These are phyloP conservation scores for Atrina japonica DNA, from an alignment of 2,888 invertebrate genomes.

Conservation along the genomic window DNA sequence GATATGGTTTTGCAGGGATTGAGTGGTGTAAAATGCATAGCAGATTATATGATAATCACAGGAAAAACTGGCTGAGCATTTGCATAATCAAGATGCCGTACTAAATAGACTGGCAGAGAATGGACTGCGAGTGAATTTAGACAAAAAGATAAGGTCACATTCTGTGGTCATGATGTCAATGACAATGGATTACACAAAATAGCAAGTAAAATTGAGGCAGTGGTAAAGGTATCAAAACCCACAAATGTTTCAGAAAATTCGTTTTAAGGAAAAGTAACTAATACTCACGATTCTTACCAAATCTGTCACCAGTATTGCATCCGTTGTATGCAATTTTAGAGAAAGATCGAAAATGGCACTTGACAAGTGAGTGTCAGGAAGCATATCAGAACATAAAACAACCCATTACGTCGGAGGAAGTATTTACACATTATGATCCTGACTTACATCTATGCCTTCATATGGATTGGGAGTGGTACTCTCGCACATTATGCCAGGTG, in stretches of 20 bases:
- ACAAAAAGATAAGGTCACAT: constrained; percentile 25
- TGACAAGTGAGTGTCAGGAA: too few relatives aligned
- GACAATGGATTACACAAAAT: constrained; percentile 37
- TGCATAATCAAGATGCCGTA: constrained; percentile 11
- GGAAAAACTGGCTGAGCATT: constrained; percentile 29
- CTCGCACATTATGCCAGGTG: too few relatives aligned
- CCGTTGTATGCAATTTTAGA: background rate
- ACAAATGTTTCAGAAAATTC: constrained; percentile 20
- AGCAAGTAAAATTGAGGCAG: constrained; percentile 39
- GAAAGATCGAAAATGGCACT: background rate
- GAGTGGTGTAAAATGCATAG: constrained; percentile 25
- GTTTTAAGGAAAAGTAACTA: constrained; percentile 27
- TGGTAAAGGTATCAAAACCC: constrained; percentile 28
- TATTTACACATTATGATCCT: too few relatives aligned
- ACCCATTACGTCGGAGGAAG: constrained; percentile 45
- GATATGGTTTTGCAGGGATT: constrained; percentile 29
- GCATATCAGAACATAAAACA: too few relatives aligned
- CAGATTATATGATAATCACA: constrained; percentile 28
- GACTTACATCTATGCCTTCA: too few relatives aligned
- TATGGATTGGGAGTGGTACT: too few relatives aligned
- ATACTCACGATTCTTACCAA: too few relatives aligned
- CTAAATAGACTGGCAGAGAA: constrained; percentile 8
- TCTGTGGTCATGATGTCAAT: constrained; percentile 46
- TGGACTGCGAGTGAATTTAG: constrained; percentile 19
- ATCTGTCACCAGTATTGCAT: background rate